Evolutionary conservation across 2,797 vertebrate species (phyloP), one percentile per base, ranked within the genome.

Genomic region (Holocentrus rufus): DNA sequence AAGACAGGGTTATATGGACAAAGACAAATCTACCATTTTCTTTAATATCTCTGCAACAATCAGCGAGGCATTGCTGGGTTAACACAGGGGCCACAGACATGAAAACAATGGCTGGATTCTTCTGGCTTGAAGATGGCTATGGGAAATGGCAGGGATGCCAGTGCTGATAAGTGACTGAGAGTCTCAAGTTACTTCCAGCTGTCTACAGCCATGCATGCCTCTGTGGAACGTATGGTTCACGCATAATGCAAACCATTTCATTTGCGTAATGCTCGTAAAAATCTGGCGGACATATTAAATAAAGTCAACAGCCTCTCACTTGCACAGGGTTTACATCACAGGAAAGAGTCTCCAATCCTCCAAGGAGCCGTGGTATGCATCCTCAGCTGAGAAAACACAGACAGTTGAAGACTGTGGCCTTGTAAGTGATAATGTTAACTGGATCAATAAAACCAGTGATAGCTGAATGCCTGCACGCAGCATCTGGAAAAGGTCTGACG

Each of bases 101-200:
- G 87, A 85, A 92, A 90, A 94, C 92, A 94, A 94, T 90, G 92
- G 89, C 82, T 84, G 91, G 84, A 93, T 93, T 94, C 91, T 93
- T 93, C 89, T 76, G 77, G 85, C 81, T 81, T 83, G 86, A 91
- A 90, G 87, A 92, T 89, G 88, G 89, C 92, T 92, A 91, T 93
- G 93, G 93, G 93, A 94, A 93, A 92, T 89, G 90, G 89, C 86
- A 88, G 79, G 91, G 89, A 93, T 93, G 88, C 91, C 92, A 89
- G 86, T 30, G 83, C 88, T 90, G 93, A 94, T 93, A 93, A 94
- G 92, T 92, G 90, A 93, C 88, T 59, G 86, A 87, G 86, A 54
- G 90, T 84, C 81, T 94, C 93, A 56, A 86, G 92, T 94, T 94
- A 93, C 93, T 85, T 91, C 91, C 93, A 94, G 93, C 93, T 94